These are phyloP conservation scores for Plagiodera versicolora DNA, from an alignment of 2,888 invertebrate species.

Conservation along the genomic window DNA sequence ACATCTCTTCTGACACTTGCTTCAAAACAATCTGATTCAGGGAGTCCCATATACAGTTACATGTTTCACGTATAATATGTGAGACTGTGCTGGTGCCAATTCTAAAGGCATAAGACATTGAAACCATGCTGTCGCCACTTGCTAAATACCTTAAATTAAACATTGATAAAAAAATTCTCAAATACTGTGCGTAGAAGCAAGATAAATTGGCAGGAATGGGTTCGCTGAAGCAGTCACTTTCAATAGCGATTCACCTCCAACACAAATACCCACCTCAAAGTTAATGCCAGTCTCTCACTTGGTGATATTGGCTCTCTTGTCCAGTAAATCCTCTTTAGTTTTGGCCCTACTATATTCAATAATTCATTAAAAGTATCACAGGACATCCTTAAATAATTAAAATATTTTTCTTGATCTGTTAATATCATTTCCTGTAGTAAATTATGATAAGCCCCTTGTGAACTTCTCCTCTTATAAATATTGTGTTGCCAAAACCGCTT, in stretches of 20 bases:
- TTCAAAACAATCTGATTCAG: conserved; percentile 5
- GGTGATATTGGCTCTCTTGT: conserved; percentile 4
- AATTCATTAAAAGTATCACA: conserved; percentile 10
- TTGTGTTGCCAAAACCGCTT: not conserved
- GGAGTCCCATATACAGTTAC: conserved; percentile 2
- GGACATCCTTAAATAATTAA: conserved; percentile 18
- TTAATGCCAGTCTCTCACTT: conserved; percentile 2
- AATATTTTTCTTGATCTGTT: conserved; percentile 15
- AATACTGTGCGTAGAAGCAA: not conserved
- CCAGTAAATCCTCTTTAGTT: not conserved
- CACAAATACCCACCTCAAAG: not conserved
- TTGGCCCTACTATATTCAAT: conserved; percentile 11
- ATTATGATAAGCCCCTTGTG: conserved; percentile 15
- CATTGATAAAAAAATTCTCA: not conserved
- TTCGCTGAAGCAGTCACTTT: not conserved
- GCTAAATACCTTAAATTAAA: conserved; percentile 4
- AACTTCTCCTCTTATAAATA: conserved; percentile 5
- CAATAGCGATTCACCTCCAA: not conserved
- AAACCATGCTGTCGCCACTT: not conserved
- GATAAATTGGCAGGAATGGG: not conserved
- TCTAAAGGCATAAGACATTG: conserved; percentile 9
- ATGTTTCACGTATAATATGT: conserved; percentile 7
- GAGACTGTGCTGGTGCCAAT: not conserved
- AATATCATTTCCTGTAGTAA: conserved; percentile 3
- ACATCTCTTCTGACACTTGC: not conserved